These are phyloP conservation scores for Agriopis leucophaearia DNA, from an alignment of 2,888 invertebrate species.

Conservation along the genomic window DNA sequence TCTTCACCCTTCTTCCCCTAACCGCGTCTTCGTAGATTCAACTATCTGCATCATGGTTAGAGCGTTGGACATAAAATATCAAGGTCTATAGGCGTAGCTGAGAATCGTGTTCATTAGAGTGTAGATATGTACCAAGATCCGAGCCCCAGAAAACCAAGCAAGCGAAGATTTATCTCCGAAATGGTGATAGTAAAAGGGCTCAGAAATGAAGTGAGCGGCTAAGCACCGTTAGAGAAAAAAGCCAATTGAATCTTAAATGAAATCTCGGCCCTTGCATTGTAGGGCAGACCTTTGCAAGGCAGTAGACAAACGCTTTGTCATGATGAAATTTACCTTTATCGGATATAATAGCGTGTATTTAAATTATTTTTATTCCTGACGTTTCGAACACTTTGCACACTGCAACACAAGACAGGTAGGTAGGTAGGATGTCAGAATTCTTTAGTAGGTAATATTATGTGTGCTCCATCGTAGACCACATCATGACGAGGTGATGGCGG, in stretches of 20 bases:
- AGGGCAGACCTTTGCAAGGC: slow-evolving; percentile 39
- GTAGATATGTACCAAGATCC: slow-evolving; percentile 13
- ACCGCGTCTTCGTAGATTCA: neutral
- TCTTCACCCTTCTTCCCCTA: no score
- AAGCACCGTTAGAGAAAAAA: slow-evolving; percentile 51
- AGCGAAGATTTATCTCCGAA: slow-evolving; percentile 28
- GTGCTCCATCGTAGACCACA: no score
- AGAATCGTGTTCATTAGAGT: slow-evolving; percentile 16
- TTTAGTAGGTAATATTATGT: no score
- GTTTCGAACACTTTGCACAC: no score
- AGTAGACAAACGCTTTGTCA: slow-evolving; percentile 12
- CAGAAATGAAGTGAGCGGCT: slow-evolving; percentile 35
- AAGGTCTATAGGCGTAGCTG: neutral
- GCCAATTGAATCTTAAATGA: slow-evolving; percentile 55
- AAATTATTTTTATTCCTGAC: no score
- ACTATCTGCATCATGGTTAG: neutral
- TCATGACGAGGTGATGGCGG: no score
- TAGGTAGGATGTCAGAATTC: no score
- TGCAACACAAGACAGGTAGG: no score
- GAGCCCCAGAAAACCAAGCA: slow-evolving; percentile 27
- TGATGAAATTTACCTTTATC: no score
- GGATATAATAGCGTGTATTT: no score
- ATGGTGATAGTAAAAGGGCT: slow-evolving; percentile 38
- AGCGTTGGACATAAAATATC: neutral
- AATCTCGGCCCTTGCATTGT: slow-evolving; percentile 54